A percentile compares a stretch with the other conserved stretches of the same genome.
phyloP scores from a whole-genome alignment of 2,888 invertebrate species.

The Tenthredo amoena region DNA sequence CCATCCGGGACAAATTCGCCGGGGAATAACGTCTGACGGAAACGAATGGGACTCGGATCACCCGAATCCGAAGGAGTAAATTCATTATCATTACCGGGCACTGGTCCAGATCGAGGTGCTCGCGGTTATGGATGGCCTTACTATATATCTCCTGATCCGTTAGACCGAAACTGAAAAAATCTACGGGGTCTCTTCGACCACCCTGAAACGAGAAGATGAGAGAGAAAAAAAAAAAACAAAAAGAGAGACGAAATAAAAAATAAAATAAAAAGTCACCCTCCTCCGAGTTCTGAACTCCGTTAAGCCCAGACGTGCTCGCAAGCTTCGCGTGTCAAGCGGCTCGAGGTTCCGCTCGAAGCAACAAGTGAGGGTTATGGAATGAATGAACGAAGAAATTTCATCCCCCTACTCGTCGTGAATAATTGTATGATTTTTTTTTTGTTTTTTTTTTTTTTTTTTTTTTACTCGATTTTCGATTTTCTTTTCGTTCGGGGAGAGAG shows the following conservation, averaged over 20 bases:
- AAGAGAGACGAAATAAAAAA: neutral
- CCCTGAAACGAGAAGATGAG: neutral
- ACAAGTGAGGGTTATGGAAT: conserved; percentile 51
- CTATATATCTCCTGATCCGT: neutral
- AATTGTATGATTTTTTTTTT: neutral
- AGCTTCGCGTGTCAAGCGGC: conserved; percentile 28
- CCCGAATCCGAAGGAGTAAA: conserved; percentile 9
- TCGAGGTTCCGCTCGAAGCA: conserved; percentile 25
- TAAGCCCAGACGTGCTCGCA: neutral
- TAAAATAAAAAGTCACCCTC: neutral
- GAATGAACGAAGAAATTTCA: conserved; percentile 45
- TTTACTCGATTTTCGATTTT: neutral
- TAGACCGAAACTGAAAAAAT: neutral
- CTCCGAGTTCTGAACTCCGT: neutral
- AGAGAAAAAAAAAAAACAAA: neutral
- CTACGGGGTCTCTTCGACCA: neutral
- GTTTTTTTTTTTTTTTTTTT: neutral
- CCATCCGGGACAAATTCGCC: conserved; percentile 27
- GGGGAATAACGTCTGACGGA: conserved; percentile 30
- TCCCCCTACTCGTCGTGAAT: neutral
- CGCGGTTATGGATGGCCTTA: neutral
- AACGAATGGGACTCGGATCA: conserved; percentile 27
- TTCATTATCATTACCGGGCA: neutral
- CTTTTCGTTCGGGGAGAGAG: neutral
- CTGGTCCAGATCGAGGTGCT: neutral